phyloP scores from a whole-genome alignment of 2,888 invertebrate genomes.

The Tyria jacobaeae region DNA sequence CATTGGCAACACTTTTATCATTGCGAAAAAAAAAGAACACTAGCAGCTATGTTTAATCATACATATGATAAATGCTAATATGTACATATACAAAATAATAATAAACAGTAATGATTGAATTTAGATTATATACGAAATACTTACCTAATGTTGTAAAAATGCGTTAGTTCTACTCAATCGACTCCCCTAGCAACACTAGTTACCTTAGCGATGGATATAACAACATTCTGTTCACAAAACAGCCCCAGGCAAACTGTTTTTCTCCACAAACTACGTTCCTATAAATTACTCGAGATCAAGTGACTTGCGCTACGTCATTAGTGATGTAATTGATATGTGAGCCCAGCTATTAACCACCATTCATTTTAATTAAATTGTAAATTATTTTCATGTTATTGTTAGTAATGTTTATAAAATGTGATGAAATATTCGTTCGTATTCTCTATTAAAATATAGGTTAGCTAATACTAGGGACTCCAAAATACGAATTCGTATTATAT shows the following conservation, averaged over 20 bases:
- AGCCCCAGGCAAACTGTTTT: conserved; percentile 27
- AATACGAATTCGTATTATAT: too few species aligned
- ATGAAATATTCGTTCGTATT: background rate
- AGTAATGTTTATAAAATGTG: conserved; percentile 8
- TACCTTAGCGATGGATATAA: conserved; percentile 31
- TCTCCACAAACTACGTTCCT: conserved; percentile 30
- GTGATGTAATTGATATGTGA: conserved; percentile 22
- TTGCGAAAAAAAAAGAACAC: too few species aligned
- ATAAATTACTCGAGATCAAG: conserved; percentile 34
- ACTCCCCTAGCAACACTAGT: conserved; percentile 17
- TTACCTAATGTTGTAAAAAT: background rate
- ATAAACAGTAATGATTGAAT: too few species aligned
- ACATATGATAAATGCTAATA: too few species aligned
- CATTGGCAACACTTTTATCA: too few species aligned
- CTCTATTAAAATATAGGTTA: too few species aligned
- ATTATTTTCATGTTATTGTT: conserved; percentile 20
- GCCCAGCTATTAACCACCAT: conserved; percentile 22
- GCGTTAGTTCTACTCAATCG: conserved; percentile 10
- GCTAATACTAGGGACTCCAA: too few species aligned
- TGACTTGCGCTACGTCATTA: conserved; percentile 24
- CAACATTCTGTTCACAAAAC: conserved; percentile 44
- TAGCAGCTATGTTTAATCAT: too few species aligned
- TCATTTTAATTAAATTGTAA: conserved; percentile 26
- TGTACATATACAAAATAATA: too few species aligned
- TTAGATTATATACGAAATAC: too few species aligned